These are phyloP conservation scores for Tricholaema leucomelas DNA, from an alignment of 2,113 vertebrate genomes.

Conservation along the genomic window DNA sequence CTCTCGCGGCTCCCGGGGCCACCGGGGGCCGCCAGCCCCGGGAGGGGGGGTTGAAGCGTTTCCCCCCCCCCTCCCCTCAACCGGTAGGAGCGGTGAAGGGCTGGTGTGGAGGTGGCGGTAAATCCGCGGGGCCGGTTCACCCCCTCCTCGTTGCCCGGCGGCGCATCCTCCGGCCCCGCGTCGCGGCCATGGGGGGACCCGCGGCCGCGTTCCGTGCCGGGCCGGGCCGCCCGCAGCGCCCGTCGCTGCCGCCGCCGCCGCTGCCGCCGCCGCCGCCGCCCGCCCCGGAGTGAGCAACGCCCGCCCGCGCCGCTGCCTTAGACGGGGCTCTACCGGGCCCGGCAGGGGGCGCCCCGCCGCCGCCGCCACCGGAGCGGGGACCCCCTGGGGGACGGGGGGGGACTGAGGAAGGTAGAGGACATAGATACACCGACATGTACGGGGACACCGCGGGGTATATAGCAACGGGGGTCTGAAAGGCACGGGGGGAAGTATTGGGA, in stretches of 20 bases:
- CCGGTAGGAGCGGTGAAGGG: not conserved
- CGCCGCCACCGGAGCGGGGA: too few species aligned
- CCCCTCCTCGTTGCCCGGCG: not conserved
- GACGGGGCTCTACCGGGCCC: not conserved
- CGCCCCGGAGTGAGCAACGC: too few species aligned
- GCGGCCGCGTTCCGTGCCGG: not conserved
- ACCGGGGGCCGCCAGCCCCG: not conserved
- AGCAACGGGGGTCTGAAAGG: too few species aligned
- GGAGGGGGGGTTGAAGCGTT: not conserved
- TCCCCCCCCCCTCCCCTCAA: not conserved
- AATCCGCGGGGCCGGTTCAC: not conserved
- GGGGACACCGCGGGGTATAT: too few species aligned
- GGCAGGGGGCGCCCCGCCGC: too few species aligned
- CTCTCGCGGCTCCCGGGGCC: not conserved
- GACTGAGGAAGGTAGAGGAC: too few species aligned
- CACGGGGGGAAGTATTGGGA: too few species aligned
- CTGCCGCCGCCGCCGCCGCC: not conserved
- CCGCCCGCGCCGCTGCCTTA: too few species aligned
- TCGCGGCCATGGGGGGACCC: not conserved
- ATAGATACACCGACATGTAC: too few species aligned
- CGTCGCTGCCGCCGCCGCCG: not conserved
- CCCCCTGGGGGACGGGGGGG: too few species aligned
- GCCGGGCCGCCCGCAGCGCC: not conserved
- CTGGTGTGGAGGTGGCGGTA: not conserved
- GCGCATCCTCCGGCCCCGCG: not conserved